A percentile compares a stretch with the other conserved stretches of the same genome.
Conservation (phyloP, 1,140 invertebrate species). For the Sweltsa coloradensis region DNA sequence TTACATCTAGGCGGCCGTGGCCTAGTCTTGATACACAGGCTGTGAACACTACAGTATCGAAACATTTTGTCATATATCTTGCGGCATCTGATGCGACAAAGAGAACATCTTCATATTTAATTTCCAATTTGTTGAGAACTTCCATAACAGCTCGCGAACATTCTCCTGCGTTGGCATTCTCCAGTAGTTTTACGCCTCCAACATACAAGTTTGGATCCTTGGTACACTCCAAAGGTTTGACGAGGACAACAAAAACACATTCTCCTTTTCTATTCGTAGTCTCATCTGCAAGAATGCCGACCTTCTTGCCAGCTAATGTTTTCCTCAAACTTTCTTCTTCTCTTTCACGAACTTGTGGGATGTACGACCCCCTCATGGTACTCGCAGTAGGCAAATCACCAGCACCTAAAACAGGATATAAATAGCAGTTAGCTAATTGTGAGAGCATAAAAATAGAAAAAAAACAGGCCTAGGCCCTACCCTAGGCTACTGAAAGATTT, state of each 20-base stretch:
- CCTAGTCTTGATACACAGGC: no score
- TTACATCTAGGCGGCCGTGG: no score
- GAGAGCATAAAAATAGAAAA: no score
- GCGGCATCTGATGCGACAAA: constrained; percentile 3
- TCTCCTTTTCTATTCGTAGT: constrained; percentile 2
- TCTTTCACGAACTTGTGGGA: not conserved
- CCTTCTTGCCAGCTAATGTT: not conserved
- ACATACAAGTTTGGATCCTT: not conserved
- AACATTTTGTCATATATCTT: constrained; percentile 8
- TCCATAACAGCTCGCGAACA: constrained; percentile 3
- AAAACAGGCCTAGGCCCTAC: no score
- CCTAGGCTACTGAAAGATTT: no score
- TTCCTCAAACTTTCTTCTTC: constrained; percentile 1
- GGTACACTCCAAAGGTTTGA: not conserved
- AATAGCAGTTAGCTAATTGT: no score
- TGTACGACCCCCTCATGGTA: not conserved
- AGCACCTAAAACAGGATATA: no score
- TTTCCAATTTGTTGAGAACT: constrained; percentile 1
- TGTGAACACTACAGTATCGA: no score
- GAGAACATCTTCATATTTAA: constrained; percentile 6
- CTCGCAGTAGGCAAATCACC: constrained; percentile 5
- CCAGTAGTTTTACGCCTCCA: not conserved
- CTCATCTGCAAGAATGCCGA: constrained; percentile 2
- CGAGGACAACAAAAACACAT: constrained; percentile 4
- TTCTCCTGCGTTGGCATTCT: not conserved